These are phyloP conservation scores for Triops longicaudatus DNA, from an alignment of 1,140 invertebrate species.

Conservation along the genomic window DNA sequence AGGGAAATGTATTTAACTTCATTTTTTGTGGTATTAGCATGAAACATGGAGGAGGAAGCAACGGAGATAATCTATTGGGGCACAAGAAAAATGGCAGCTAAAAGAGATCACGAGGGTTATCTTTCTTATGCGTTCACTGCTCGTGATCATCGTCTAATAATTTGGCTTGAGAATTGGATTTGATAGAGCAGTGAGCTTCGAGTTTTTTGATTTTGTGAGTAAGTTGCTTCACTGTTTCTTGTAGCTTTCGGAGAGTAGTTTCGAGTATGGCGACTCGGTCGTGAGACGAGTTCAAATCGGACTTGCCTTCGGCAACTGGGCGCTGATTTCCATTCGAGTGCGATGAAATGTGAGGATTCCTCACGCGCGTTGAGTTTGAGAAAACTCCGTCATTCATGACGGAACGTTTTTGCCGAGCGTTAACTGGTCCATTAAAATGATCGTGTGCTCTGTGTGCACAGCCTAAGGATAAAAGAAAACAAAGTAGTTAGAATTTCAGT, in stretches of 20 bases:
- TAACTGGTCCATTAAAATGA: not conserved
- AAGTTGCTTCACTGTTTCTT: constrained; percentile 47
- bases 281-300: not conserved
- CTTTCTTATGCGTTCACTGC: not conserved
- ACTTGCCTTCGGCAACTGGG: not conserved
- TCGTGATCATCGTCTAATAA: not conserved
- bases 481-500: not conserved
- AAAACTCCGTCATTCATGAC: not conserved
- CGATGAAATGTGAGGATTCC: not conserved
- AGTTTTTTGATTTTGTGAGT: constrained; percentile 46
- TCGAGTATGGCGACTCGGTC: constrained; percentile 47
- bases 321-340: not conserved
- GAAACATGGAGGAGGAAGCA: not conserved
- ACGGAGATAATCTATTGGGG: not conserved
- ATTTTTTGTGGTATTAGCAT: not conserved
- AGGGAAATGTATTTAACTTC: not conserved
- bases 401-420: not conserved
- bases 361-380: not conserved
- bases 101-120: not conserved
- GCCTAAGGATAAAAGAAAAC: not conserved
- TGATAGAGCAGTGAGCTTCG: constrained; percentile 39
- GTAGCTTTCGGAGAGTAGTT: constrained; percentile 44
- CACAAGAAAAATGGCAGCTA: not conserved
- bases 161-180: not conserved
- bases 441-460: not conserved